Percentiles rank a stretch among this genome's conserved stretches.
These are phyloP conservation scores for Ciona savignyi DNA, from an alignment of 23 tunicate genomes.

Conservation along the genomic window DNA sequence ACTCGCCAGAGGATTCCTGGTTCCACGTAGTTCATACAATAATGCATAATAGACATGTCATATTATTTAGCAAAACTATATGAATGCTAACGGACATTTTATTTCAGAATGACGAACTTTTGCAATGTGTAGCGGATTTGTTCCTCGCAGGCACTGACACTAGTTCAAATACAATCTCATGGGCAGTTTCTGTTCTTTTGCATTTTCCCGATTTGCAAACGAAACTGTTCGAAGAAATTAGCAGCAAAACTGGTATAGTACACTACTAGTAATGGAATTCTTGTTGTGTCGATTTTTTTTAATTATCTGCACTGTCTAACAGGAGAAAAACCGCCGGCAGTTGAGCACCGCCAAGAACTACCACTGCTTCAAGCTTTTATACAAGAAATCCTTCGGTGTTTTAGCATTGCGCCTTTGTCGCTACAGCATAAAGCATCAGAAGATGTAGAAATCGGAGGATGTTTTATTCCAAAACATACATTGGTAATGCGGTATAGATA, in stretches of 20 bases:
- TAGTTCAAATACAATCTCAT: slow-evolving; percentile 5
- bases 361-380: slow-evolving; percentile 5
- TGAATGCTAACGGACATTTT: too few species aligned
- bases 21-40: background rate
- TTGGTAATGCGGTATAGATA: background rate
- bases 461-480: slow-evolving; percentile 1
- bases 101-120: slow-evolving; percentile 2
- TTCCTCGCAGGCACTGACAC: slow-evolving; percentile 28
- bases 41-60: too few species aligned
- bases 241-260: background rate
- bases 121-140: slow-evolving; percentile 6
- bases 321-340: background rate
- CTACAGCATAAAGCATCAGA: background rate
- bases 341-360: background rate
- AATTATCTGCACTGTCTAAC: background rate
- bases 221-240: slow-evolving; percentile 12
- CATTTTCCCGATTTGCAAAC: slow-evolving; percentile 21
- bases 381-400: background rate
- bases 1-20: background rate
- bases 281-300: background rate
- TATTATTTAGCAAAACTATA: too few species aligned
- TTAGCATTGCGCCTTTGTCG: background rate
- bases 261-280: too few species aligned
- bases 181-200: slow-evolving; percentile 5
- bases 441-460: background rate